phyloP scores from a whole-genome alignment of 2,113 vertebrate species.

The Oxygymnocypris stewartii region DNA sequence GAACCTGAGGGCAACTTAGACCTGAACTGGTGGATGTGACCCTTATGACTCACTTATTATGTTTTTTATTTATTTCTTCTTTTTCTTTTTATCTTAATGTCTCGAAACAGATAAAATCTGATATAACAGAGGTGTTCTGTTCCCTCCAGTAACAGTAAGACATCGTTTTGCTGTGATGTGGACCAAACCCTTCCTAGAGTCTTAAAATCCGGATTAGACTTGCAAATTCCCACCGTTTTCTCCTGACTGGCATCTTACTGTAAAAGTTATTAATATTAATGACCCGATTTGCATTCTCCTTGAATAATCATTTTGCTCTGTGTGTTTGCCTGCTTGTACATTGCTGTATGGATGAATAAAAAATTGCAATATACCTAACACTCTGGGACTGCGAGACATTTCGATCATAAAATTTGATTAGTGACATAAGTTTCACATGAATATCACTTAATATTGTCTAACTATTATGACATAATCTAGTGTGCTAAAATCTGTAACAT shows the following conservation, averaged over 20 bases:
- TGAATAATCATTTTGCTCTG: neutral
- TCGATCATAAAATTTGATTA: conserved; percentile 42
- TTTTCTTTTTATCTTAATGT: conserved; percentile 58
- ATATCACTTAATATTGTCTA: neutral
- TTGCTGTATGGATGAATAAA: conserved; percentile 42
- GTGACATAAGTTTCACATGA: conserved; percentile 1
- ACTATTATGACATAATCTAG: neutral
- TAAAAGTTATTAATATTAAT: conserved; percentile 46
- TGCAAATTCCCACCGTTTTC: conserved; percentile 55
- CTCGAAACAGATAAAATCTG: conserved; percentile 62
- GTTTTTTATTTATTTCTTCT: neutral
- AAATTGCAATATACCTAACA: conserved; percentile 22
- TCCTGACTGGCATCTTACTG: conserved; percentile 38
- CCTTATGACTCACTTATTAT: neutral
- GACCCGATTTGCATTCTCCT: conserved; percentile 48
- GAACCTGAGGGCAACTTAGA: neutral
- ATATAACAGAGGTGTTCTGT: conserved; percentile 48
- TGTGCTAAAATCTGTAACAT: conserved; percentile 15
- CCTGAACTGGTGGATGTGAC: neutral
- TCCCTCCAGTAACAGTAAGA: conserved; percentile 52
- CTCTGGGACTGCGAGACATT: conserved; percentile 27
- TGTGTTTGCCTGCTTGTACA: conserved; percentile 21
- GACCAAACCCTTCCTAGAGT: conserved; percentile 48
- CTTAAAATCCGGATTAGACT: conserved; percentile 49
- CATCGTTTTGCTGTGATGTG: conserved; percentile 46